Conservation (phyloP, 2,113 vertebrate species). For the Scatophagus argus region DNA sequence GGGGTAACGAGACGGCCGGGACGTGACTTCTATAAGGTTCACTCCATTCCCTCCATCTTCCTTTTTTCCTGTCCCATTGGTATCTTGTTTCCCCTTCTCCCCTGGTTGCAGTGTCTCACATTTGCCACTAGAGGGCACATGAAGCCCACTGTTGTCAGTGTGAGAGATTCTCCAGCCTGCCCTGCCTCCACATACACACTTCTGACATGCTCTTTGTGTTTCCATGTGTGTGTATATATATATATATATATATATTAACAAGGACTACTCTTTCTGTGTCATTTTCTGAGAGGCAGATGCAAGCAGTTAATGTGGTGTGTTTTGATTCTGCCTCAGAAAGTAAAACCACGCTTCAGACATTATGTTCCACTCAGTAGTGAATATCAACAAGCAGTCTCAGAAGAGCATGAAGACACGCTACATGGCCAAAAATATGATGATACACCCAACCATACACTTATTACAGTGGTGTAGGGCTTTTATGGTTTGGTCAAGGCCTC, state of each 20-base stretch:
- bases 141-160: constrained; percentile 32
- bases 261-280: constrained; percentile 34
- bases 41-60: constrained; percentile 55
- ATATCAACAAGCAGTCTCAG: constrained; percentile 6
- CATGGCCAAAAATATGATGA: constrained; percentile 6
- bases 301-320: constrained; percentile 46
- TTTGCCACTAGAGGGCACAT: constrained; percentile 81
- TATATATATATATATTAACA: too few species aligned
- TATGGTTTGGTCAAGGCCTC: not conserved
- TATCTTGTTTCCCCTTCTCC: constrained; percentile 38
- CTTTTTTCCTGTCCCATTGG: constrained; percentile 1
- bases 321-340: constrained; percentile 35
- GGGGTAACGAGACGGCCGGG: constrained; percentile 90
- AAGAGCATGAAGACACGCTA: not conserved
- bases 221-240: too few species aligned
- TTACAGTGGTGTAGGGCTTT: not conserved
- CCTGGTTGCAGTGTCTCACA: constrained; percentile 3
- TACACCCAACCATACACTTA: not conserved
- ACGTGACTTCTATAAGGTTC: constrained; percentile 87
- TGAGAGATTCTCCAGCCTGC: not conserved
- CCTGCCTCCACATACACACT: constrained; percentile 1
- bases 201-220: constrained; percentile 31
- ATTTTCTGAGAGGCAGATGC: constrained; percentile 42
- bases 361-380: not conserved
- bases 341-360: constrained; percentile 37